Evolutionary conservation across 2,888 invertebrate species (phyloP).

Genomic region (Nasonia oneida): DNA sequence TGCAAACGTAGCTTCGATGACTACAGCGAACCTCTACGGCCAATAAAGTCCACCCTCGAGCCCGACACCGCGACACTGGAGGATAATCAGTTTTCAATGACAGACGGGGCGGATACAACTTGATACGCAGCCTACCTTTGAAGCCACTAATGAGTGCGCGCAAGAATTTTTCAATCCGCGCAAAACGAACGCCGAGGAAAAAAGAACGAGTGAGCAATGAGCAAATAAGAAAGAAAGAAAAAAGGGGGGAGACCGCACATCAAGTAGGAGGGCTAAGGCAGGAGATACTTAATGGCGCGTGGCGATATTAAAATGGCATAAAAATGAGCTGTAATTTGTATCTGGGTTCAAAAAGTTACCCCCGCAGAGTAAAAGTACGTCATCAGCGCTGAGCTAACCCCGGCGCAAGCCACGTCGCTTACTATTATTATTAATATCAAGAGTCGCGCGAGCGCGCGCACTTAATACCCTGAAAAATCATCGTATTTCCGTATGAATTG

Average conservation of each 20-base stretch:
- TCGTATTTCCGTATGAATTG: constrained; percentile 73
- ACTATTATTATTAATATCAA: constrained; percentile 77
- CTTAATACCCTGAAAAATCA: constrained; percentile 76
- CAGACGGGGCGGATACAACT: constrained; percentile 30
- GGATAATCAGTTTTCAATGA: constrained; percentile 46
- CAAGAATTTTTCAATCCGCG: constrained; percentile 71
- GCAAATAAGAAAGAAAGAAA: constrained; percentile 60
- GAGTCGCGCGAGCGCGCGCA: constrained; percentile 73
- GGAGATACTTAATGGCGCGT: constrained; percentile 78
- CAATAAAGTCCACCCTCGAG: constrained; percentile 21
- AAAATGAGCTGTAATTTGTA: constrained; percentile 79
- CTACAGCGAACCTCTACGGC: constrained; percentile 25
- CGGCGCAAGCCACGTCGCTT: constrained; percentile 65
- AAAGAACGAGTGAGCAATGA: constrained; percentile 53
- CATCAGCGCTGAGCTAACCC: constrained; percentile 65
- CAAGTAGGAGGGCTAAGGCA: constrained; percentile 66
- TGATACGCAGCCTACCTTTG: constrained; percentile 60
- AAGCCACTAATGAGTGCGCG: constrained; percentile 69
- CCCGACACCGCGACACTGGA: not conserved
- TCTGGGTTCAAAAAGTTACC: constrained; percentile 75
- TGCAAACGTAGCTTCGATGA: not conserved
- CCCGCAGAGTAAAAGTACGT: constrained; percentile 66
- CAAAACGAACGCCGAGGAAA: constrained; percentile 51
- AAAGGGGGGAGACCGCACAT: constrained; percentile 56
- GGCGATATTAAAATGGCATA: constrained; percentile 79